Evolutionary conservation across 2,888 invertebrate species (phyloP).

Genomic region (Epicampocera succincta): DNA sequence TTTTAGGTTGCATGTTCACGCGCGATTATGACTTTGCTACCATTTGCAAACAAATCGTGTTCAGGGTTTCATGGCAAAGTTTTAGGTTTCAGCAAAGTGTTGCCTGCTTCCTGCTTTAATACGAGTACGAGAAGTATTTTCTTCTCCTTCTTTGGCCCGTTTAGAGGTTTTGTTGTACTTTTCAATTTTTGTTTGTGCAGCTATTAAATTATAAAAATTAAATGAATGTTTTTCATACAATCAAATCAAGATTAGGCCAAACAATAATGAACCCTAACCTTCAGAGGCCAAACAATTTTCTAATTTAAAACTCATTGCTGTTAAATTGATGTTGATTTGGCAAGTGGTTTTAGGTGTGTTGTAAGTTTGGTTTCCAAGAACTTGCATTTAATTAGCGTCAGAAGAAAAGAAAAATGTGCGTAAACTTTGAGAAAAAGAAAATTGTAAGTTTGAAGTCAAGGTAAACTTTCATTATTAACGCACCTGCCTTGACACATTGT

Average conservation of each 20-base stretch:
- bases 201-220: conserved; percentile 63
- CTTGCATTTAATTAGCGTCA: not conserved
- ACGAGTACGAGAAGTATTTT: too few relatives aligned
- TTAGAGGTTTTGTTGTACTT: not conserved
- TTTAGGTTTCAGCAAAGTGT: conserved; percentile 62
- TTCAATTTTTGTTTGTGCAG: conserved; percentile 8
- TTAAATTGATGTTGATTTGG: conserved; percentile 31
- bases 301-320: conserved; percentile 1
- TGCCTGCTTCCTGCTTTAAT: conserved; percentile 34
- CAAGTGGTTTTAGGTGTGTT: conserved; percentile 19
- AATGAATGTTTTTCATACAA: conserved; percentile 52
- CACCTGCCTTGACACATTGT: not conserved
- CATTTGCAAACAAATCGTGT: conserved; percentile 63
- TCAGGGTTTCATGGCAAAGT: conserved; percentile 57
- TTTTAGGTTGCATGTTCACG: conserved; percentile 68
- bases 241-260: conserved; percentile 54
- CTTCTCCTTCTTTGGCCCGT: not conserved
- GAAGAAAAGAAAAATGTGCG: conserved; percentile 26
- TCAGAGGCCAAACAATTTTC: conserved; percentile 51
- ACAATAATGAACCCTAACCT: conserved; percentile 57
- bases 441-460: conserved; percentile 27
- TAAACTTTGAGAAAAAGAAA: conserved; percentile 33
- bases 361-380: conserved; percentile 22
- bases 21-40: conserved; percentile 68
- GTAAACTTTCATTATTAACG: not conserved